Conservation (phyloP, 2,797 vertebrate genomes). For the Chanos chanos region DNA sequence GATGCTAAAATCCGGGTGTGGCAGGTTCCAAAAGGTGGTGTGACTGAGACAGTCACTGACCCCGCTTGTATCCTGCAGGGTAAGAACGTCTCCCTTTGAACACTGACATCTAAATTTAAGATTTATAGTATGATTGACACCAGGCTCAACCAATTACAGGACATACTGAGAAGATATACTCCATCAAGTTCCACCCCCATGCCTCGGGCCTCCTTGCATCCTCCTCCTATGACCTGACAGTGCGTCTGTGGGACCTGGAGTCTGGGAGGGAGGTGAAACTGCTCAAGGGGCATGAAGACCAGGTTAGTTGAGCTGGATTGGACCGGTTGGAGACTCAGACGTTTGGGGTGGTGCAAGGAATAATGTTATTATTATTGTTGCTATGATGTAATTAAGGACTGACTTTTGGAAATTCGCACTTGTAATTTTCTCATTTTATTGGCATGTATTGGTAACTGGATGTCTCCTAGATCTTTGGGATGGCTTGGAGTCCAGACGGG, state of each 20-base stretch:
- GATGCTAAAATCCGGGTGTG: conserved; percentile 91
- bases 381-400: no score
- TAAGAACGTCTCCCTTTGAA: conserved; percentile 48
- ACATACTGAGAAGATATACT: conserved; percentile 96
- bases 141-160: conserved; percentile 60
- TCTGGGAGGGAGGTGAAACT: conserved; percentile 63
- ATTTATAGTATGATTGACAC: conserved; percentile 20
- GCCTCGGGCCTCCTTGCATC: conserved; percentile 84
- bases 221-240: conserved; percentile 87
- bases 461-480: conserved; percentile 79
- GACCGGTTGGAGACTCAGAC: no score
- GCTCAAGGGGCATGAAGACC: conserved; percentile 84
- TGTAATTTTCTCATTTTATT: neutral
- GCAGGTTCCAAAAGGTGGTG: conserved; percentile 78
- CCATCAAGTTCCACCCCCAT: conserved; percentile 85
- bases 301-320: no score
- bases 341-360: no score
- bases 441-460: neutral
- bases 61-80: conserved; percentile 79
- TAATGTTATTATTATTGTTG: no score
- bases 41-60: conserved; percentile 74
- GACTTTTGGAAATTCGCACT: no score
- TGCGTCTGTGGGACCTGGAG: conserved; percentile 85
- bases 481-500: conserved; percentile 90
- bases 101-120: neutral